Percentiles rank a stretch among this genome's conserved stretches.
Evolutionary conservation across 2,113 vertebrate species (phyloP).

Genomic region (Gobiocypris rarus): DNA sequence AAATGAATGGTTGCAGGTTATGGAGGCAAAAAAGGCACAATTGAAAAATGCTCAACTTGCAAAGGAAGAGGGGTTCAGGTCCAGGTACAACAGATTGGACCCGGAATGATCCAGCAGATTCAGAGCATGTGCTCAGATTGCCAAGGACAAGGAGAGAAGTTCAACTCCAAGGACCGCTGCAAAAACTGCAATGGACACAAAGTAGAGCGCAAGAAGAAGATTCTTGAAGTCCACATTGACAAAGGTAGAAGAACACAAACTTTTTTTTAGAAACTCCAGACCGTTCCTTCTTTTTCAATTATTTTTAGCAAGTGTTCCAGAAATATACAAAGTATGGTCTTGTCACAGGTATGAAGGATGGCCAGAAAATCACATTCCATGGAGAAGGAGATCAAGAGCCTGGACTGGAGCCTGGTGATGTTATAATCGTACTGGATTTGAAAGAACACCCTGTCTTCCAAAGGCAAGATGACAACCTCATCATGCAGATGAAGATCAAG

Average conservation of each 20-base stretch:
- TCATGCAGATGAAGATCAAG: constrained; percentile 89
- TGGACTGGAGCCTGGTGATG: constrained; percentile 92
- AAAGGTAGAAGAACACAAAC: constrained; percentile 79
- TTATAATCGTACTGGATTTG: constrained; percentile 91
- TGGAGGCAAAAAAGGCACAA: constrained; percentile 90
- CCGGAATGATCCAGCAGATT: constrained; percentile 97
- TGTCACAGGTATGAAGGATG: constrained; percentile 90
- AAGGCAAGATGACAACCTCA: constrained; percentile 84
- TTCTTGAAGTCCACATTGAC: constrained; percentile 94
- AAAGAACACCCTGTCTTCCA: constrained; percentile 88
- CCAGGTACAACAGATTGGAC: constrained; percentile 91
- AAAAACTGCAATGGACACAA: constrained; percentile 90
- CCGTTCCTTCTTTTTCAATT: no score
- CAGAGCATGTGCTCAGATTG: constrained; percentile 93
- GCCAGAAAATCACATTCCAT: constrained; percentile 91
- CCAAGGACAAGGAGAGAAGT: constrained; percentile 91
- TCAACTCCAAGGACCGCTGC: constrained; percentile 91
- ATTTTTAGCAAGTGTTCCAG: not conserved
- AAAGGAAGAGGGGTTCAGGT: constrained; percentile 93
- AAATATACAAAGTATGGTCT: not conserved
- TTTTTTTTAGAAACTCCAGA: not conserved
- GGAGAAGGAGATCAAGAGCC: constrained; percentile 98
- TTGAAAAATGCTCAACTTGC: constrained; percentile 90
- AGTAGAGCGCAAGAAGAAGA: constrained; percentile 92
- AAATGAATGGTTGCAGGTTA: constrained; percentile 73